Percentiles rank a stretch among this genome's conserved stretches.
Evolutionary conservation across 1,140 invertebrate species (phyloP).

Genomic region (Listronotus oregonensis): DNA sequence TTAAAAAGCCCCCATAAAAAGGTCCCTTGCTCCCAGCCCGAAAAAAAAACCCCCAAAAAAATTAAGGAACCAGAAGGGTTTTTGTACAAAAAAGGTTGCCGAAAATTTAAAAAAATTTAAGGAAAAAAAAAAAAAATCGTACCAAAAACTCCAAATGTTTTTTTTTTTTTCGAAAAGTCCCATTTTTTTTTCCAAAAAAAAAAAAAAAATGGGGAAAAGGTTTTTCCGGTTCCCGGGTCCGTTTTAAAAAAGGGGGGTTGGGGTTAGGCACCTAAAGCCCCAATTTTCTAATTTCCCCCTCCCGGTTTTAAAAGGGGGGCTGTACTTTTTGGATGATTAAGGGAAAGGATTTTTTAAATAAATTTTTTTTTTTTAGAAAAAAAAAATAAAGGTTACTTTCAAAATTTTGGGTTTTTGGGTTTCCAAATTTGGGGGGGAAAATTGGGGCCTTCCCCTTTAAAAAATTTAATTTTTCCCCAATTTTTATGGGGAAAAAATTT

Average conservation of each 20-base stretch:
- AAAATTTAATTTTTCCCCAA: no score
- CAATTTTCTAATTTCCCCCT: slow-evolving; percentile 55
- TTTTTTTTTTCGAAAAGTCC: slow-evolving; percentile 54
- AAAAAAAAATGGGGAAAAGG: slow-evolving; percentile 53
- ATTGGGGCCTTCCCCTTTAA: no score
- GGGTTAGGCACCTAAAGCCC: slow-evolving; percentile 53
- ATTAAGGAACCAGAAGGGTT: slow-evolving; percentile 1
- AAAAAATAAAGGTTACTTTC: no score
- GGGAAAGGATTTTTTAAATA: no score
- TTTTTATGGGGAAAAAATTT: no score
- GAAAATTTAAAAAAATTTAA: no score
- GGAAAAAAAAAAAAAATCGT: slow-evolving; percentile 26
- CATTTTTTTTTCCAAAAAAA: slow-evolving; percentile 56
- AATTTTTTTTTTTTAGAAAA: no score
- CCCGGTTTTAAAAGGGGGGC: slow-evolving; percentile 48
- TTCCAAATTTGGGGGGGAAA: no score
- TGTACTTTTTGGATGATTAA: no score
- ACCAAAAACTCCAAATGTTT: slow-evolving; percentile 51
- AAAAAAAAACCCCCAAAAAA: not conserved
- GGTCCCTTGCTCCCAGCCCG: no score
- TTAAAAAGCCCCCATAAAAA: no score
- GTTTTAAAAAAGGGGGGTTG: slow-evolving; percentile 55
- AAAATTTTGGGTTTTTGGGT: no score
- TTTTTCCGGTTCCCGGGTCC: slow-evolving; percentile 53
- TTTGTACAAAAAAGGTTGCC: slow-evolving; percentile 15